A percentile compares a stretch with the other conserved stretches of the same genome.
Conservation (phyloP, 2,797 vertebrate species). For the Galago senegalensis region DNA sequence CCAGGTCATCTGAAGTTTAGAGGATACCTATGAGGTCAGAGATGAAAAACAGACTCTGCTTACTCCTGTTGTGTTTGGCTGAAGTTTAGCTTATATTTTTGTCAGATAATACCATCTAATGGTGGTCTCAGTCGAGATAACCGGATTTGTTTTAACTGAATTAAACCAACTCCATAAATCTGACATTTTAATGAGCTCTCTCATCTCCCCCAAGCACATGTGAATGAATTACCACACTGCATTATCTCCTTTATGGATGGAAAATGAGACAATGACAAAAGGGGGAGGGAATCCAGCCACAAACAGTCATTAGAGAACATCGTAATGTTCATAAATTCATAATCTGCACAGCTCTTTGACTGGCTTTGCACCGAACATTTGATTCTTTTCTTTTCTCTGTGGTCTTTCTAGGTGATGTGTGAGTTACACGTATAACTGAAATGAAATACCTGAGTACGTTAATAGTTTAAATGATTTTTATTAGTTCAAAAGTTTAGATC, state of each 20-base stretch:
- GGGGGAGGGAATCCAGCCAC: neutral
- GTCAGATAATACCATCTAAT: slow-evolving; percentile 14
- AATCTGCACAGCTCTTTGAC: neutral
- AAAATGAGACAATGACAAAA: slow-evolving; percentile 40
- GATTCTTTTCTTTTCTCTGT: slow-evolving; percentile 43
- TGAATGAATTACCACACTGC: neutral
- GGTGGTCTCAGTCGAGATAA: slow-evolving; percentile 48
- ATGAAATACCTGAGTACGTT: slow-evolving; percentile 8
- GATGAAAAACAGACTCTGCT: slow-evolving; percentile 34
- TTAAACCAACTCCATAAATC: slow-evolving; percentile 67
- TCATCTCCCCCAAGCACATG: slow-evolving; percentile 41
- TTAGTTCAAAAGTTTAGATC: slow-evolving; percentile 4
- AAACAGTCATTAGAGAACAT: neutral
- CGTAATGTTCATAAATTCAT: neutral
- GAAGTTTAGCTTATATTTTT: neutral
- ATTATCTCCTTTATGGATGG: neutral
- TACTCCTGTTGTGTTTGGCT: neutral
- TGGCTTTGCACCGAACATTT: slow-evolving; percentile 12
- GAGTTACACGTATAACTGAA: neutral
- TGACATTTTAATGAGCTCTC: slow-evolving; percentile 57
- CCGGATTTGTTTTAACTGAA: slow-evolving; percentile 61
- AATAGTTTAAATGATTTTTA: slow-evolving; percentile 1
- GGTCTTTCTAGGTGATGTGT: slow-evolving; percentile 5
- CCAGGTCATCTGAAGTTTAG: slow-evolving; percentile 32
- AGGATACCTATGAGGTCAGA: slow-evolving; percentile 15